These are phyloP conservation scores for Pantelozetes paolii DNA, from an alignment of 2,888 invertebrate genomes.

Conservation along the genomic window DNA sequence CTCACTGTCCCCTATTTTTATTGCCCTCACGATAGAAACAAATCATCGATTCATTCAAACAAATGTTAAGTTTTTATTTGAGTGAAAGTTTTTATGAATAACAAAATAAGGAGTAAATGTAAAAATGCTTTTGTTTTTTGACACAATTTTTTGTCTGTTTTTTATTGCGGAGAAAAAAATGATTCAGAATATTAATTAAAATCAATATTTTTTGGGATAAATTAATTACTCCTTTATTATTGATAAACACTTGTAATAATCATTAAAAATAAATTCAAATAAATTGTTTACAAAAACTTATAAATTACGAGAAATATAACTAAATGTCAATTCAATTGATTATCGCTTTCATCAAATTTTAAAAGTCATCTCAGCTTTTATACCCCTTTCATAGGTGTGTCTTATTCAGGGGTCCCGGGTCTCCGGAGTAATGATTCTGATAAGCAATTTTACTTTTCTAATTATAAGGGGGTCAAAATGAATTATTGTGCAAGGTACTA, in stretches of 20 bases:
- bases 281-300: constrained; percentile 5
- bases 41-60: constrained; percentile 4
- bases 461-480: too few species aligned
- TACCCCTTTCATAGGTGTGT: too few species aligned
- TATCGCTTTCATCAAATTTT: too few species aligned
- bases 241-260: constrained; percentile 9
- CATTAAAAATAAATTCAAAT: constrained; percentile 8
- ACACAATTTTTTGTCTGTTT: too few species aligned
- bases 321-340: too few species aligned
- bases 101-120: background rate
- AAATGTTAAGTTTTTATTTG: constrained; percentile 12
- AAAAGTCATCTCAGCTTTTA: too few species aligned
- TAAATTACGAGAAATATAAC: background rate
- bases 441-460: too few species aligned
- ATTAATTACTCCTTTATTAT: background rate
- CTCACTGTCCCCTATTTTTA: background rate
- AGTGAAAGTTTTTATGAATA: background rate
- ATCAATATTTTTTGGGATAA: constrained; percentile 14
- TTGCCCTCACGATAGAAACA: background rate
- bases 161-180: too few species aligned
- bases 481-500: too few species aligned
- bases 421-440: too few species aligned
- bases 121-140: background rate
- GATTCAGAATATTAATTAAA: background rate
- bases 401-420: too few species aligned